Percentiles rank a stretch among this genome's conserved stretches.
Conservation (phyloP, 2,888 invertebrate species). For the Sabellastarte sp. region DNA sequence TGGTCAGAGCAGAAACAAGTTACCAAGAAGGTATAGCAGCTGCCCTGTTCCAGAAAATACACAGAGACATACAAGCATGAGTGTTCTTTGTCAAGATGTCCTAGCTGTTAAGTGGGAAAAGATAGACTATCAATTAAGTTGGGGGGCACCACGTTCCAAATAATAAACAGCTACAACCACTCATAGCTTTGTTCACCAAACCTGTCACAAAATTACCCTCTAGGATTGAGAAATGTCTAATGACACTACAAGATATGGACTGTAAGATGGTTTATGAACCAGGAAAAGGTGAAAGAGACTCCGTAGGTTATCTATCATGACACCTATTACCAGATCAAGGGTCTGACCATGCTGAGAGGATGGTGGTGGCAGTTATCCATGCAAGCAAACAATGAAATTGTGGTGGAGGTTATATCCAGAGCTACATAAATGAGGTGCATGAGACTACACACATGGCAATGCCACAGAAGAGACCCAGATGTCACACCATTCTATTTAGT, state of each 20-base stretch:
- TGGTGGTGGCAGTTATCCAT: too few species aligned
- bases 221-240: constrained; percentile 22
- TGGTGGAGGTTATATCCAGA: too few species aligned
- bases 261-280: constrained; percentile 22
- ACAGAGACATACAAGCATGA: not conserved
- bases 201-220: not conserved
- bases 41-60: not conserved
- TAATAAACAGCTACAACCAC: not conserved
- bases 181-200: constrained; percentile 1
- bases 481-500: too few species aligned
- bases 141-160: constrained; percentile 1
- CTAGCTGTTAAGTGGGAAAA: constrained; percentile 1
- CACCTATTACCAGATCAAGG: constrained; percentile 13
- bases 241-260: constrained; percentile 20
- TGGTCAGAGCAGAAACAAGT: not conserved
- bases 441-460: too few species aligned
- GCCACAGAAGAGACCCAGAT: too few species aligned
- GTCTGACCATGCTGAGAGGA: too few species aligned
- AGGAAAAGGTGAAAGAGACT: constrained; percentile 18
- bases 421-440: too few species aligned
- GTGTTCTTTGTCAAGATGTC: not conserved
- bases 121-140: not conserved
- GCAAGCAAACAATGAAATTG: too few species aligned
- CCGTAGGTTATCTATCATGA: constrained; percentile 17
- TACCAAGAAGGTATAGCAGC: not conserved